Percentiles rank a stretch among this genome's conserved stretches.
Conservation (phyloP, 2,888 invertebrate genomes). For the Sarcophaga rosellei region DNA sequence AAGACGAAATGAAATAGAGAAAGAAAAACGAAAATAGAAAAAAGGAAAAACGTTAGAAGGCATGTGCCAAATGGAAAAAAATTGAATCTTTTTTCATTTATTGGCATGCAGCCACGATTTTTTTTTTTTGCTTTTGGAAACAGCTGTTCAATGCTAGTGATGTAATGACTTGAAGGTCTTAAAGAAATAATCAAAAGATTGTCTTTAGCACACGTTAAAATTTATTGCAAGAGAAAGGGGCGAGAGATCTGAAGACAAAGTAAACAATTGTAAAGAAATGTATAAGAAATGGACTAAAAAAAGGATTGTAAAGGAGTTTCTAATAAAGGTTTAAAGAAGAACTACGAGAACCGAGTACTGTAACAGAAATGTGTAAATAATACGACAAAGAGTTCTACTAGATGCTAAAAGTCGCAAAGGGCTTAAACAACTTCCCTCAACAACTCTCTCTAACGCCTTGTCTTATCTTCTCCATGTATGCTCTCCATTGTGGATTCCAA, state of each 20-base stretch:
- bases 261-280: too few species aligned
- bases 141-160: constrained; percentile 60
- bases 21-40: constrained; percentile 1
- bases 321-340: too few species aligned
- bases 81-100: constrained; percentile 27
- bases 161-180: constrained; percentile 36
- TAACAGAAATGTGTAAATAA: too few species aligned
- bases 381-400: too few species aligned
- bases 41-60: constrained; percentile 36
- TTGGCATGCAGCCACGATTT: constrained; percentile 55
- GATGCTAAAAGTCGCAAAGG: too few species aligned
- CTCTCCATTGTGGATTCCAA: too few species aligned
- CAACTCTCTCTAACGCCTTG: too few species aligned
- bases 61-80: constrained; percentile 55
- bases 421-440: too few species aligned
- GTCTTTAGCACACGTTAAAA: background rate
- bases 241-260: too few species aligned
- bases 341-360: too few species aligned
- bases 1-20: background rate
- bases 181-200: constrained; percentile 51
- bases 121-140: background rate
- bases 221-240: constrained; percentile 28
- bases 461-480: too few species aligned
- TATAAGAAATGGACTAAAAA: background rate
- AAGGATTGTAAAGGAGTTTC: constrained; percentile 35